Percentiles rank a stretch among this genome's conserved stretches.
These are phyloP conservation scores for Danio albolineatus DNA, from an alignment of 2,797 vertebrate species.

Conservation along the genomic window DNA sequence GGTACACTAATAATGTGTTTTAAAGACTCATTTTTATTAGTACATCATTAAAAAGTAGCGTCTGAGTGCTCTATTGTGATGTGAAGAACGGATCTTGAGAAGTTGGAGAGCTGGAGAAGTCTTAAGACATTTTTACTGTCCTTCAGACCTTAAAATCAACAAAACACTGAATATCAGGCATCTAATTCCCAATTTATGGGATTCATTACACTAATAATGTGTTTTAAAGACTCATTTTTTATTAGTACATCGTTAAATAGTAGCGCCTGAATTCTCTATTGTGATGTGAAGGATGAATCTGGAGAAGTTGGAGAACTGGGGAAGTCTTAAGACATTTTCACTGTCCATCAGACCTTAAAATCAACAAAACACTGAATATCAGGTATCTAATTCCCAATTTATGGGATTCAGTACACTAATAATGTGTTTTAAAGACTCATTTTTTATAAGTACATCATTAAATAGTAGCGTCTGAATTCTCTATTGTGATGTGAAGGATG, in stretches of 20 bases:
- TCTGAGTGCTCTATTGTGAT: too few relatives aligned
- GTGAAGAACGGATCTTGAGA: too few relatives aligned
- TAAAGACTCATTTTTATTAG: too few relatives aligned
- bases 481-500: neutral
- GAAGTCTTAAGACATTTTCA: neutral
- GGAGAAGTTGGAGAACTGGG: neutral
- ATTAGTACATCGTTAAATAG: neutral
- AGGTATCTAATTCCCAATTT: neutral
- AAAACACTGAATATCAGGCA: too few relatives aligned
- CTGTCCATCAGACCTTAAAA: neutral
- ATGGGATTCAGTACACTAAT: neutral
- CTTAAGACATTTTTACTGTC: too few relatives aligned
- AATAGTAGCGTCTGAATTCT: conserved; percentile 1
- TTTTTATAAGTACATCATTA: conserved; percentile 3
- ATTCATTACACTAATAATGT: neutral
- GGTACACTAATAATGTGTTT: too few relatives aligned
- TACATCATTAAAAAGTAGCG: too few relatives aligned
- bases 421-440: neutral
- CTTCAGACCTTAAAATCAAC: too few relatives aligned
- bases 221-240: neutral
- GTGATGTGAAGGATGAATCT: neutral
- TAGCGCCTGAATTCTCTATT: neutral
- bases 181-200: too few relatives aligned
- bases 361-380: neutral
- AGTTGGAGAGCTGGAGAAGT: too few relatives aligned